Base-by-base conservation (phyloP, 2,797 vertebrate genomes). In the Aeoliscus strigatus region DNA sequence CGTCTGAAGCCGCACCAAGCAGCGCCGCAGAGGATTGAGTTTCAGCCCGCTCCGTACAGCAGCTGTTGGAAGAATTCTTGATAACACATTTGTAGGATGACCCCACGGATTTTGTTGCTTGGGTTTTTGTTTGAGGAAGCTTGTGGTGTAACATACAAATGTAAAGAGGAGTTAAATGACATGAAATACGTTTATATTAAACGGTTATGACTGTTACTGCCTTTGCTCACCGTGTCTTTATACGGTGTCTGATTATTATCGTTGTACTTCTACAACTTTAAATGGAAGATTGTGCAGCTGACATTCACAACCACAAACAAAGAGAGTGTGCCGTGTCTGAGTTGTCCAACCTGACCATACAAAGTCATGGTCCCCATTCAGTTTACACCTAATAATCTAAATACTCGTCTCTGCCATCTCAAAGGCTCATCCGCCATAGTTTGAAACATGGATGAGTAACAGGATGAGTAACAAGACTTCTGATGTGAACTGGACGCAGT, bases 271-370 rank as follows among this genome's bases (percentile, higher is more conserved):
- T 2, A 9, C 13, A 23, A 29, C 5, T 31, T 12, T 27, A 25
- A 45, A 55, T 44, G 21, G 45, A 17, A 53, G 38, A 23, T 10
- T 1, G 13, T 44, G 35, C 27, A 8, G 2, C 17, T 1, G n/a
- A 44, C 43, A 13, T 37, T 33, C 1, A 45, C n/a, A 28, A 21
- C 26, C 27, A 8, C 27, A 2, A 44, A 47, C 38, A 38, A 14
- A 29, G 29, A 21, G 16, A 9, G 8, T 33, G 7, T 10, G 7
- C 1, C 0, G 1, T 9, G 16, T 29, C 15, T 1, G 5, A 42
- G 35, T 29, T 16, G 53, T 60, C 3, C 51, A 9, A 27, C 13
- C 7, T 73, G 59, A 77, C 75, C 73, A 74, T 76, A 81, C 63
- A 82, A 73, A 85, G 76, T 58, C 79, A 76, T 41, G 51, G 25